Base-by-base conservation (phyloP, 2,113 vertebrate genomes). In the Ranitomeya variabilis region DNA sequence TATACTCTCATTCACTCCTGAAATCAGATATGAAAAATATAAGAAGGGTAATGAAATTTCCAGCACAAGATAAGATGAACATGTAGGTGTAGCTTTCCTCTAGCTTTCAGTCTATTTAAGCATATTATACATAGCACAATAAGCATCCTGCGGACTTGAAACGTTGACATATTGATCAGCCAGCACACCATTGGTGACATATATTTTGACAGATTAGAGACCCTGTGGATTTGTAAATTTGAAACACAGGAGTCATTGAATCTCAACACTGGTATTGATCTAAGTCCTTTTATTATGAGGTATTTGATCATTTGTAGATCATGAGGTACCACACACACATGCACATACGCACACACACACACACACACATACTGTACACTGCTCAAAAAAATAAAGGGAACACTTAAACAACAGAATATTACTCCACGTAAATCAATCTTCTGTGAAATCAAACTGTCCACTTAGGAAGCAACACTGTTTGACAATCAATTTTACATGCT, bases 221-320 rank as follows among this genome's bases (percentile, higher is more conserved):
- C 82, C 82, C 64, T 71, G 82, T 23, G n/a, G 82, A 71, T 54
- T 55, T 84, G 82, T 84, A 71, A 84, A 71, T 67, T 69, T 71
- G 11, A 84, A 84, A 84, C 82, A 84, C 64, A 26, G 64, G n/a
- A 84, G 7, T 84, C 64, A 14, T 83, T 55, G 64, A 71, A 71
- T 71, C 45, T 55, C 7, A 71, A 71, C 66, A 71, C 54, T 23
- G 51, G 15, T 84, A 84, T 84, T 71, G 82, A 84, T 84, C 66
- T 10, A 12, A 21, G 21, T 11, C 71, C 31, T 84, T 83, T 69
- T 71, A 62, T 55, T 52, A 55, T 84, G 82, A 54, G 10, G 23
- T 55, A 55, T 71, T 69, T 52, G 21, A 69, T 84, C 45, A 71
- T n/a, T 21, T 45, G 37, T 3, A 45, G 37, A 45, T 45, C 37